Evolutionary conservation across 2,113 vertebrate genomes (phyloP), one percentile per base, ranked within the genome.

Genomic region (Silurus asotus): DNA sequence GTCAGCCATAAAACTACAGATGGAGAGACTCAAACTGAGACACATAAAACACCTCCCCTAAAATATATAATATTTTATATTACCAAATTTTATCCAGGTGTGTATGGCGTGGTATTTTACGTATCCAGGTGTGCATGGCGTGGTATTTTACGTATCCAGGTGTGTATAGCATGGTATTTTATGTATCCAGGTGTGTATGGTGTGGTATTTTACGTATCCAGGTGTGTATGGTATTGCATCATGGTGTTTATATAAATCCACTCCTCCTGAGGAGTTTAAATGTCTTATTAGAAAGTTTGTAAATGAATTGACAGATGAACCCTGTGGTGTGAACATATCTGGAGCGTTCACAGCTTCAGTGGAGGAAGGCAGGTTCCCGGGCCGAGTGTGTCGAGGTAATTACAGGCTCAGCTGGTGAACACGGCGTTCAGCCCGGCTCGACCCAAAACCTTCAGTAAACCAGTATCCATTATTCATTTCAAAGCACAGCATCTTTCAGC

Each of bases 281-380:
- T 17, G 48, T 49, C 3, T 72, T 72, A 37, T 48, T 90, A 37
- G 82, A 90, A 90, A 83, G 84, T 80, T 90, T 85, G 78, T 67
- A 77, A 84, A 84, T 25, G 82, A 53, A 81, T 53, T 51, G 77
- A 84, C 69, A 55, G 77, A 75, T 81, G 82, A 89, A 75, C 20
- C 85, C 72, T 70, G 64, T 53, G 72, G 53, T 64, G 77, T 61
- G 86, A 64, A 84, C 85, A 48, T 48, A 28, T 62, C 85, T 82
- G 64, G 82, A 83, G 89, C 51, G 20, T n/a, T 65, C 58, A 76
- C 10, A 8, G n/a, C 67, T 81, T 81, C 49, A 89, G 84, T 85
- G 84, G 87, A 83, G 17, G 70, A 82, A 56, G 64, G 77, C 14
- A 25, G 72, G 82, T 67, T 85, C 13, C 6, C 65, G 84, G 55